Percentiles rank a stretch among this genome's conserved stretches.
Conservation (phyloP, 2,888 invertebrate species). For the Malthinus flaveolus region DNA sequence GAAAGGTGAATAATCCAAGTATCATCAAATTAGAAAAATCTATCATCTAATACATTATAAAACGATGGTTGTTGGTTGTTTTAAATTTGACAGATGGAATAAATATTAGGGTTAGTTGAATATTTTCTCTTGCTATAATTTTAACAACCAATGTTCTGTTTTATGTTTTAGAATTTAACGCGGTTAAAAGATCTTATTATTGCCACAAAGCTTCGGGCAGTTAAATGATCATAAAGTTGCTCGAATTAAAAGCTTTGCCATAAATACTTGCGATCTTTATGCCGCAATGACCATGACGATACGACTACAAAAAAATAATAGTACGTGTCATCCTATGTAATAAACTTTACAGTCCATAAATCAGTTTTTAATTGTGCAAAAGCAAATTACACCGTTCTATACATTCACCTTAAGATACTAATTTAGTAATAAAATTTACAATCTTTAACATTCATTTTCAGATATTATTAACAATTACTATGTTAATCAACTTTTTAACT, state of each 20-base stretch:
- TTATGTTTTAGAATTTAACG: conserved; percentile 24
- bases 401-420: conserved; percentile 14
- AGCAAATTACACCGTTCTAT: conserved; percentile 20
- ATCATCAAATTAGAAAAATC: conserved; percentile 8
- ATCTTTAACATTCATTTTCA: conserved; percentile 6
- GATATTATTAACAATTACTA: conserved; percentile 5
- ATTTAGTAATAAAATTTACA: conserved; percentile 22
- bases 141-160: conserved; percentile 19
- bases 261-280: conserved; percentile 46
- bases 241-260: conserved; percentile 45
- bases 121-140: conserved; percentile 21
- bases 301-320: conserved; percentile 44
- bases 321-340: conserved; percentile 46
- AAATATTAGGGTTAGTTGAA: conserved; percentile 21
- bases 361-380: conserved; percentile 44
- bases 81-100: conserved; percentile 19
- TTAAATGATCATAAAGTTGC: conserved; percentile 44
- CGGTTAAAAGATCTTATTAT: conserved; percentile 26
- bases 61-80: conserved; percentile 6
- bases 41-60: conserved; percentile 9
- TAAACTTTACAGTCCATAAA: conserved; percentile 51
- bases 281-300: conserved; percentile 45
- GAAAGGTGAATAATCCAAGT: background rate
- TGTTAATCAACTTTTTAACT: conserved; percentile 2
- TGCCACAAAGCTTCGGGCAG: conserved; percentile 30